phyloP scores from a whole-genome alignment of 2,797 vertebrate genomes.

The Ammospiza maritima region DNA sequence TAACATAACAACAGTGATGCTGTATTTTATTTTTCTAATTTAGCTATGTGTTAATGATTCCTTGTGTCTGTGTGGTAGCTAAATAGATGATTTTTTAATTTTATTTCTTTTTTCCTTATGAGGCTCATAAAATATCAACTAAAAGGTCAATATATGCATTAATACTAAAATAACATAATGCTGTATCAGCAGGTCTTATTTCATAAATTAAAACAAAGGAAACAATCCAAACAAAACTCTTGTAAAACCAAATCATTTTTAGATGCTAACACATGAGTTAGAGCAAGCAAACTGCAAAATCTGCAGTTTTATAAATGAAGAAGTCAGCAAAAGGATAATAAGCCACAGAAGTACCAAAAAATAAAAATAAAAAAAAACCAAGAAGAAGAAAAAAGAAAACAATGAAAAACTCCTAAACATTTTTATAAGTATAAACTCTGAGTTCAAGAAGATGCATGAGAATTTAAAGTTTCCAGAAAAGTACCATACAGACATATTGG shows the following conservation, averaged over 20 bases:
- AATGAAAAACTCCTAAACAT: fast-evolving
- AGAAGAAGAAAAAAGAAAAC: fast-evolving
- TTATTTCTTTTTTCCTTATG: not conserved
- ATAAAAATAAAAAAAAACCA: not conserved
- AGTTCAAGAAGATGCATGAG: not conserved
- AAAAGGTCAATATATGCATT: not conserved
- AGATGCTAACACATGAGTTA: not conserved
- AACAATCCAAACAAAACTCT: not conserved
- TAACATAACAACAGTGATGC: not conserved
- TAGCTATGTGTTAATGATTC: not conserved
- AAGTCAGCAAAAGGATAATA: not conserved
- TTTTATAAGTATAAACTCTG: not conserved
- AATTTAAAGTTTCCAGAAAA: not conserved
- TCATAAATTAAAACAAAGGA: not conserved
- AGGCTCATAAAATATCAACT: not conserved
- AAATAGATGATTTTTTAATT: not conserved
- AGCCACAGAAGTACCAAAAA: not conserved
- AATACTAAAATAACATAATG: not conserved
- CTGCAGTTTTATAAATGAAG: not conserved
- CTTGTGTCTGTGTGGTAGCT: not conserved
- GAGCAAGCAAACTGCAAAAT: not conserved
- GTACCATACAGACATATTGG: not conserved
- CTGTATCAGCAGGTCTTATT: not conserved
- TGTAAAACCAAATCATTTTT: not conserved
- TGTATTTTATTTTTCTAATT: not conserved